Evolutionary conservation across 2,888 invertebrate genomes (phyloP), one percentile per base, ranked within the genome.

Genomic region (Stenolophus ochropezus): DNA sequence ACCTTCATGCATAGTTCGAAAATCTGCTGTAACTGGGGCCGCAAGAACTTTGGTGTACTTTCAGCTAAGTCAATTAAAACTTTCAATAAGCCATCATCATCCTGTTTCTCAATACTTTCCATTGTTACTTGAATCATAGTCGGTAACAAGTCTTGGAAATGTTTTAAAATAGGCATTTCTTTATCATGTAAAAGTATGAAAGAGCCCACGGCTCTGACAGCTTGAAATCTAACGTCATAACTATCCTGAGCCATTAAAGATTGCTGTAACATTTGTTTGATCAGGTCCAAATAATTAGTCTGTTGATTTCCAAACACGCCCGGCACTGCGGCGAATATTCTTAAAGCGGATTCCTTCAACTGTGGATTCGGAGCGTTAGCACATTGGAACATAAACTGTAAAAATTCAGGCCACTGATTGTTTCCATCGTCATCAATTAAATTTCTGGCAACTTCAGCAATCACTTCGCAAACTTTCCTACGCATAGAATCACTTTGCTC

Each of bases 241-340:
- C 94, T 92, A 84, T 93, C 91, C 51, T 95, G 94, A 71, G 86
- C 86, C 84, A 94, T 92, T 82, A 97, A 90, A 82, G 96, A 95
- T 86, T 96, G 95, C 83, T 94, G 92, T 85, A 98, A 89, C 98
- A 98, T 98, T 89, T 97, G 96, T 88, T 98, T 98, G 86, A 99
- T 98, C 42, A 97, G 92, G 86, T 96, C 95, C 84, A 99, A 89
- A 89, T 98, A 97, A 87, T 96, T 95, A 83, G 93, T 92, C 88
- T 99, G 98, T 87, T 97, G 96, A 88, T 97, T 97, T 49, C 99
- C 99, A 91, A 99, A 99, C 77, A 99, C 96, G 47, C 97, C 97
- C 21, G 99, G 99, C 42, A 98, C 97, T 85, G 96, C 94, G 84
- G 97, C 95, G 87, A 99, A 98, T 91, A 99, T 97, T 85, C 97